These are phyloP conservation scores for Eugnorisma glareosa DNA, from an alignment of 2,888 invertebrate genomes.

Conservation along the genomic window DNA sequence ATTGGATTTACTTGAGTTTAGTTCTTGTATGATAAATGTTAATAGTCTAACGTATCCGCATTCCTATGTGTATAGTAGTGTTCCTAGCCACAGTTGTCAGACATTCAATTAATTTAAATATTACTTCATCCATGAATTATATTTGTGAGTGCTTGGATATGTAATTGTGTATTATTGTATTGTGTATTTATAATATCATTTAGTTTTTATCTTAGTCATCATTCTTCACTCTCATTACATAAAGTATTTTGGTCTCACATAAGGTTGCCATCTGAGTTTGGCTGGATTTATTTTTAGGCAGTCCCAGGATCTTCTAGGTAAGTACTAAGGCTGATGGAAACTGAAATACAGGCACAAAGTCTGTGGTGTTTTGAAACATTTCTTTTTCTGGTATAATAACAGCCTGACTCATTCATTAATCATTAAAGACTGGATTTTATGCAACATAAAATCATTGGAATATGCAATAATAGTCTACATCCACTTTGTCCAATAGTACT, in stretches of 20 bases:
- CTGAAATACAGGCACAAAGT: background rate
- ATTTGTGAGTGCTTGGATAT: slow-evolving; percentile 57
- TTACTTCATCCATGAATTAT: slow-evolving; percentile 47
- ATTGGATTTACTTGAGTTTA: slow-evolving; percentile 34
- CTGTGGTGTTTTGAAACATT: background rate
- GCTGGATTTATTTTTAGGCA: slow-evolving; percentile 8
- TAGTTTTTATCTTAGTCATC: slow-evolving; percentile 26
- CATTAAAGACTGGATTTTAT: background rate
- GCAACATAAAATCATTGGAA: background rate
- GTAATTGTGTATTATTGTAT: slow-evolving; percentile 30
- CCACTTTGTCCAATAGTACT: background rate
- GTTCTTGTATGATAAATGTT: slow-evolving; percentile 44
- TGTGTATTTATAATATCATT: slow-evolving; percentile 33
- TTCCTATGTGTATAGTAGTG: slow-evolving; percentile 47
- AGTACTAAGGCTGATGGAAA: background rate
- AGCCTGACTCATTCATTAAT: slow-evolving; percentile 16
- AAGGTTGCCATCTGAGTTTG: slow-evolving; percentile 37
- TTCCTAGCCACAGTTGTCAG: slow-evolving; percentile 43
- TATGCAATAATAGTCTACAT: background rate
- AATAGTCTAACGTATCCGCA: slow-evolving; percentile 16
- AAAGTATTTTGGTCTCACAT: slow-evolving; percentile 37
- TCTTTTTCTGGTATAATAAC: background rate
- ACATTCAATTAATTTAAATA: slow-evolving; percentile 32
- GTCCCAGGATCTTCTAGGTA: background rate
- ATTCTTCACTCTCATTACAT: slow-evolving; percentile 37